Evolutionary conservation across 2,797 vertebrate genomes (phyloP), one percentile per base, ranked within the genome.

Genomic region (Holocentrus rufus): DNA sequence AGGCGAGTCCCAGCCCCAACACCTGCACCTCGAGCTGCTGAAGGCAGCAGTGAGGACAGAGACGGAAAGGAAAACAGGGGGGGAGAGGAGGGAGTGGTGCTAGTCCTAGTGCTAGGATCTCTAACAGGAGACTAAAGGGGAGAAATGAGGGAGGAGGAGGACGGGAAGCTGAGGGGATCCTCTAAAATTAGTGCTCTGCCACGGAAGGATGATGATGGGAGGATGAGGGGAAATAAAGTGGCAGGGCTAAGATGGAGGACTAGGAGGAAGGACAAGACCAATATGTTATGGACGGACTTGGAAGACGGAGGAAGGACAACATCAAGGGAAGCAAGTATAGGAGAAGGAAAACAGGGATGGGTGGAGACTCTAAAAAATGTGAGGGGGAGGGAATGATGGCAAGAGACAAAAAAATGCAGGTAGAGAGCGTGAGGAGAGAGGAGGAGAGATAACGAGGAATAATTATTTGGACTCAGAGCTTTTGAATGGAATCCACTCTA

Each of bases 11-110:
- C 77, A 91, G 85, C 72, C 83, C 90, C 64, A 93, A 92, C 81
- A 87, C 88, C 74, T 91, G 90, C 86, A 90, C 92, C 76, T 90
- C 93, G 25, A 92, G 92, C 92, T 94, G 93, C 90, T 95, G 91
- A 95, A 76, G 64, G 81, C 70, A 65, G 76, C 67, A 66, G 59
- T 14, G 50, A 60, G 64, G 66, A 85, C 76, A 77, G 53, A 72
- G 25, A 50, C 36, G 54, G 75, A 67, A 65, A 64, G 61, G 56
- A n/a, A 81, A 75, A 74, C 47, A 64, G 65, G 57, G 50, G 30
- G 5, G 9, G 14, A 18, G 39, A 2, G 22, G 31, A 50, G 18
- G 44, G 30, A 23, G 34, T 30, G 20, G 27, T 27, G n/a, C 64
- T 44, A 42, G n/a, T 53, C 62, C 23, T 20, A 31, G 25, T 9